Conservation (phyloP, 2,888 invertebrate genomes). For the Atherix ibis region DNA sequence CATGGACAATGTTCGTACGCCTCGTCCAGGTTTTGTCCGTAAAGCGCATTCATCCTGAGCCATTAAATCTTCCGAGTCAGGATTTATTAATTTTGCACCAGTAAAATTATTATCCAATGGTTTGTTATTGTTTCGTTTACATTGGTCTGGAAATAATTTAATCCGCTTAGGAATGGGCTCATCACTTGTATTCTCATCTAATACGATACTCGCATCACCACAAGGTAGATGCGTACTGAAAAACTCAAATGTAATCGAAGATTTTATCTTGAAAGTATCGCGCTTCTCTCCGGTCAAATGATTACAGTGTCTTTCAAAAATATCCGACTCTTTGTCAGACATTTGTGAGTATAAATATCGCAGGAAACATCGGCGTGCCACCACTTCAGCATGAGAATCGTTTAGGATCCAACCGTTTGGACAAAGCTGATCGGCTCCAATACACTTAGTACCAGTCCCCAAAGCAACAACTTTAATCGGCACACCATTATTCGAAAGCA, state of each 20-base stretch:
- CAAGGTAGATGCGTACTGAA: conserved; percentile 81
- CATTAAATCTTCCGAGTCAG: conserved; percentile 25
- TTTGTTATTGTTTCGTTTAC: no score
- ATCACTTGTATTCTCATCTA: conserved; percentile 13
- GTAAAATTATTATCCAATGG: conserved; percentile 34
- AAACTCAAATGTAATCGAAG: conserved; percentile 57
- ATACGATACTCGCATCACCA: conserved; percentile 62
- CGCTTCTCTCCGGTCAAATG: neutral
- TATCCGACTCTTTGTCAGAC: conserved; percentile 17
- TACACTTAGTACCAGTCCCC: conserved; percentile 84
- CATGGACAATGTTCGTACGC: conserved; percentile 73
- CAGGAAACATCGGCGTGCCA: conserved; percentile 68
- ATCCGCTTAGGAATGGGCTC: conserved; percentile 11
- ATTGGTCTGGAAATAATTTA: no score
- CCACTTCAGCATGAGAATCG: conserved; percentile 85
- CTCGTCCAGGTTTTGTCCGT: conserved; percentile 81
- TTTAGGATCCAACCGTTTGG: conserved; percentile 54
- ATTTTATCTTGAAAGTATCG: conserved; percentile 36
- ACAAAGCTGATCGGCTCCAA: conserved; percentile 54
- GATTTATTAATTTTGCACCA: conserved; percentile 66
- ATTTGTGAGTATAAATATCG: conserved; percentile 57
- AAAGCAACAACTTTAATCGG: conserved; percentile 57
- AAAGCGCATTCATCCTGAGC: conserved; percentile 57
- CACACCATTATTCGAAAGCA: conserved; percentile 33
- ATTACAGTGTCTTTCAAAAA: no score